Percentiles rank a stretch among this genome's conserved stretches.
Conservation (phyloP, 53 echinoderm and acorn worm species). For the Zoroaster sp. region DNA sequence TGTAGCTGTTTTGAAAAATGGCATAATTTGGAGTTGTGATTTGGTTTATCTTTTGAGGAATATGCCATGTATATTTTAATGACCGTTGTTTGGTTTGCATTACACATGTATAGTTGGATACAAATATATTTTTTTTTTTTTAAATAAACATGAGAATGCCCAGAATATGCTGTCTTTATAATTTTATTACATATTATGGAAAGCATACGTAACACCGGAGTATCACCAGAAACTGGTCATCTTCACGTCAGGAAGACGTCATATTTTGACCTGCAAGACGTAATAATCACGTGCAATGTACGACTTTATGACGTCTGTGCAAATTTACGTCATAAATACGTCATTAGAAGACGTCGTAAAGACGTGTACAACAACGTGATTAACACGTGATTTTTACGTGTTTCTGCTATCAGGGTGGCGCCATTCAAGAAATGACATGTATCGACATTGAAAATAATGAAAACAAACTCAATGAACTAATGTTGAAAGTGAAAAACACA, state of each 20-base stretch:
- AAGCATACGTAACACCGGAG: too few relatives aligned
- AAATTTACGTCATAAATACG: background rate
- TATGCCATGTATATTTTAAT: background rate
- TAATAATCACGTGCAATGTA: background rate
- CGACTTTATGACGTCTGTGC: background rate
- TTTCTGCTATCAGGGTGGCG: background rate
- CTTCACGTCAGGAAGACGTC: background rate
- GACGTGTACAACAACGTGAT: background rate
- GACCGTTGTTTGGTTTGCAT: background rate
- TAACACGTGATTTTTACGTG: background rate
- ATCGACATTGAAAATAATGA: too few relatives aligned
- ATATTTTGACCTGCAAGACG: background rate
- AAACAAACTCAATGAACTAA: too few relatives aligned
- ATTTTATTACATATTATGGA: background rate
- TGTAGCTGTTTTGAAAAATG: background rate
- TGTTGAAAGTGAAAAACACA: too few relatives aligned
- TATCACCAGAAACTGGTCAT: background rate
- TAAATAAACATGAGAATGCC: background rate
- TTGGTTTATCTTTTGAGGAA: background rate
- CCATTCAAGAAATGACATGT: too few relatives aligned
- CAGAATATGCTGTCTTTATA: background rate
- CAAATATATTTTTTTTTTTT: background rate
- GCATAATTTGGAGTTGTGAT: background rate
- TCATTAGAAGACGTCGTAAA: background rate
- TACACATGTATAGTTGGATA: background rate